Base-by-base conservation (phyloP, 2,888 invertebrate species). In the Crepidodera aurea region DNA sequence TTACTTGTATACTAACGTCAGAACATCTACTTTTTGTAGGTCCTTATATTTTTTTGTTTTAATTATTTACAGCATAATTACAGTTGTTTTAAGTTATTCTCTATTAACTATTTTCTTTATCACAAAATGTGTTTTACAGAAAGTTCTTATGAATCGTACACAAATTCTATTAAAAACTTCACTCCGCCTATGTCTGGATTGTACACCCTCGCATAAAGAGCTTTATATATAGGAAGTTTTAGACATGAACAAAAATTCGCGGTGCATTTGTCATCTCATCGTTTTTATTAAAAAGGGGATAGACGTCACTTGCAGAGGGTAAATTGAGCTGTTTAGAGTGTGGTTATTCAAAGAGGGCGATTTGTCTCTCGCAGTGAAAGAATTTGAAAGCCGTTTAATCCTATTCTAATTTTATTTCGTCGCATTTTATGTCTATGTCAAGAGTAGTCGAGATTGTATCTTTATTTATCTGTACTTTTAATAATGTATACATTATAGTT, bases 191-290 rank as follows among this genome's bases (percentile, higher is more conserved):
- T 53, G 53, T 27, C 8, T 16, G 6, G 18, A 44, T 37, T 22
- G 34, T 46, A 51, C 51, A 22, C 61, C 61, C 61, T 51, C 61
- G 39, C 59, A 48, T 51, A 51, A 51, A 37, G 29, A 37, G 37
- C 18, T 37, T 29, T 16, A n/a, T 32, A n/a, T 34, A 42, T 22
- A 51, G 51, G 51, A 39, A 29, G 51, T 48, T 40, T 51, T 40
- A 40, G 32, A 27, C 51, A 27, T 16, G 53, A 12, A 46, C 34
- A 34, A 44, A 44, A 53, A 40, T 59, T 18, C 16, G 46, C 42
- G 37, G 19, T 25, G 51, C 32, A 44, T 51, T 34, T 59, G 59
- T 68, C 67, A 60, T 40, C 40, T 66, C 67, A 60, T 37, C 10
- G 57, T 64, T 56, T 54, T 51, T 40, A 48, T 65, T 66, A 48